Conservation (phyloP, 2,797 vertebrate species). For the Potorous gilbertii region DNA sequence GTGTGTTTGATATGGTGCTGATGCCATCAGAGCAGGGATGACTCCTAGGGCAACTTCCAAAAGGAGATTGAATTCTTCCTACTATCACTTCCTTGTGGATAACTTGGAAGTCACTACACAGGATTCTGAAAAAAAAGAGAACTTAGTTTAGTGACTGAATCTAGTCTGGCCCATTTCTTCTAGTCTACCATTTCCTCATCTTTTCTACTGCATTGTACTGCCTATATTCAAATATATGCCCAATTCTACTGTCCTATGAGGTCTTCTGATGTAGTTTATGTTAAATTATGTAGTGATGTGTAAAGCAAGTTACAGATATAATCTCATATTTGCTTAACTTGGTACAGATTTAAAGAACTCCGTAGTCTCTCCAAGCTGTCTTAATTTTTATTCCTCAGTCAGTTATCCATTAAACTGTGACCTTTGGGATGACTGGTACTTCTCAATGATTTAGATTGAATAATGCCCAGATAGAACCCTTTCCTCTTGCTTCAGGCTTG, state of each 20-base stretch:
- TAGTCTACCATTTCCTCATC: background rate
- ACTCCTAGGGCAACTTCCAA: background rate
- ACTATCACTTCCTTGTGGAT: background rate
- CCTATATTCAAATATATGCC: background rate
- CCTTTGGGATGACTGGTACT: background rate
- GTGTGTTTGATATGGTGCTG: background rate
- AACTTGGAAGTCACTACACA: conserved; percentile 16
- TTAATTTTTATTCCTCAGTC: background rate
- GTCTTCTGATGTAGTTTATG: background rate
- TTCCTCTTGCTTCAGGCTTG: background rate
- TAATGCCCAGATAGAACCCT: background rate
- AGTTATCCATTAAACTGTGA: background rate
- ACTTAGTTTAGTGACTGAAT: conserved; percentile 15
- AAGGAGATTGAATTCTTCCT: background rate
- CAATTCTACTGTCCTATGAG: background rate
- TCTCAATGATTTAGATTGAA: background rate
- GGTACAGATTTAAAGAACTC: rapidly evolving
- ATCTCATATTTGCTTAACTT: background rate
- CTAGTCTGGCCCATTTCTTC: background rate
- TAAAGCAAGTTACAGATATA: background rate
- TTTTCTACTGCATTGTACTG: background rate
- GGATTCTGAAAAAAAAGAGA: conserved; percentile 26
- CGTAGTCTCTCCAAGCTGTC: background rate
- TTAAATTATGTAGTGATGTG: background rate
- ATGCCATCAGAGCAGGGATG: background rate